A percentile compares a stretch with the other conserved stretches of the same genome.
Evolutionary conservation across 2,797 vertebrate genomes (phyloP).

Genomic region (Halcyon badia): DNA sequence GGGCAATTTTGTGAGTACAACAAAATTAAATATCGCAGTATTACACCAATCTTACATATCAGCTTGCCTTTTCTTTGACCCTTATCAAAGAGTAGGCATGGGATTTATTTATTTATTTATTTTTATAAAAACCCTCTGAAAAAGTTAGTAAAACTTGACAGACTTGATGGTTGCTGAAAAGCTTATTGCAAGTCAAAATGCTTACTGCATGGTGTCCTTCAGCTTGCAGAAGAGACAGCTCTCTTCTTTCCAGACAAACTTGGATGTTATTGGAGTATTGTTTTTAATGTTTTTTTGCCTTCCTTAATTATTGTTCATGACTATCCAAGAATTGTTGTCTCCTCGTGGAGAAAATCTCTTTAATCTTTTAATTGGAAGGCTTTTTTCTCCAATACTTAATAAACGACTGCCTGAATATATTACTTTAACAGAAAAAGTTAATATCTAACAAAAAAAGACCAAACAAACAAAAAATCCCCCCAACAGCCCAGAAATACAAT

Average conservation of each 20-base stretch:
- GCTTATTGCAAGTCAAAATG: background rate
- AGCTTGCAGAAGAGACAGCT: background rate
- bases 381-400: background rate
- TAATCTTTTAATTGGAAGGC: background rate
- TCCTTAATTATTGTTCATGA: background rate
- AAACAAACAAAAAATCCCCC: too few species aligned
- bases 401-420: background rate
- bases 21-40: background rate
- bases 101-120: background rate
- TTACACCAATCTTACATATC: background rate
- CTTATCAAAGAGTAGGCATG: background rate
- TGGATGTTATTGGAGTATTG: background rate
- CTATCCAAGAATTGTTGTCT: background rate
- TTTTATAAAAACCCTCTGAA: background rate
- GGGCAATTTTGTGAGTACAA: background rate
- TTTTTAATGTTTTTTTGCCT: background rate
- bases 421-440: background rate
- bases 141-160: background rate
- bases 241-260: background rate
- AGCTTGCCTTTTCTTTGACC: background rate
- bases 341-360: background rate
- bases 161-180: background rate
- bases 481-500: background rate
- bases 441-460: background rate
- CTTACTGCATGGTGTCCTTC: background rate